These are phyloP conservation scores for Acanthosoma haemorrhoidale DNA, from an alignment of 2,888 invertebrate species.

Conservation along the genomic window DNA sequence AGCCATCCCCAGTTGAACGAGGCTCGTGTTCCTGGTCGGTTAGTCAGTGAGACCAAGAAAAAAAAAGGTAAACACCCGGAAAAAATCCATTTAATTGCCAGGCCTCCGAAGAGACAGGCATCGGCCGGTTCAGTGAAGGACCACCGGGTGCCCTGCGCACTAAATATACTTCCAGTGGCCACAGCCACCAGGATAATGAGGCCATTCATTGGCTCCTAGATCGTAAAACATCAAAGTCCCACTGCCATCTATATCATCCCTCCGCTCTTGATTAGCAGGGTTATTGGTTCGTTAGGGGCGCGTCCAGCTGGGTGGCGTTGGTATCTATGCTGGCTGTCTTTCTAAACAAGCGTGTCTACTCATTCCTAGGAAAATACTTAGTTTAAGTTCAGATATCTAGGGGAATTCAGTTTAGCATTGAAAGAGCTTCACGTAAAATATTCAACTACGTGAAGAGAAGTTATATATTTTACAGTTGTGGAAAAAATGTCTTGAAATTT, in stretches of 20 bases:
- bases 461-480: too few relatives aligned
- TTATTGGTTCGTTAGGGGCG: not conserved
- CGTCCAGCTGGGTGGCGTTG: not conserved
- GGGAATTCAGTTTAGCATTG: too few relatives aligned
- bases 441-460: too few relatives aligned
- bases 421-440: too few relatives aligned
- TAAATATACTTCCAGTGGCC: not conserved
- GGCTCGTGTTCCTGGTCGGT: not conserved
- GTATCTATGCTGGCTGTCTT: too few relatives aligned
- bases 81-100: not conserved
- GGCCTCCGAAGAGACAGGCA: not conserved
- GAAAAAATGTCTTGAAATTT: too few relatives aligned
- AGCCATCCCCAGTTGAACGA: not conserved
- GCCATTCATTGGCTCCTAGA: not conserved
- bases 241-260: not conserved
- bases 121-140: too few relatives aligned
- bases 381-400: too few relatives aligned
- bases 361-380: too few relatives aligned
- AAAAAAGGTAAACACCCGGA: too few relatives aligned
- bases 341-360: too few relatives aligned
- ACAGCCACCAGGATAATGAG: not conserved
- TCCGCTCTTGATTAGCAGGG: not conserved
- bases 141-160: not conserved
- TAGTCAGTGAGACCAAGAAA: not conserved
- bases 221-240: not conserved